These are phyloP conservation scores for Drosophila quinaria DNA, from an alignment of 2,888 invertebrate species.

Conservation along the genomic window DNA sequence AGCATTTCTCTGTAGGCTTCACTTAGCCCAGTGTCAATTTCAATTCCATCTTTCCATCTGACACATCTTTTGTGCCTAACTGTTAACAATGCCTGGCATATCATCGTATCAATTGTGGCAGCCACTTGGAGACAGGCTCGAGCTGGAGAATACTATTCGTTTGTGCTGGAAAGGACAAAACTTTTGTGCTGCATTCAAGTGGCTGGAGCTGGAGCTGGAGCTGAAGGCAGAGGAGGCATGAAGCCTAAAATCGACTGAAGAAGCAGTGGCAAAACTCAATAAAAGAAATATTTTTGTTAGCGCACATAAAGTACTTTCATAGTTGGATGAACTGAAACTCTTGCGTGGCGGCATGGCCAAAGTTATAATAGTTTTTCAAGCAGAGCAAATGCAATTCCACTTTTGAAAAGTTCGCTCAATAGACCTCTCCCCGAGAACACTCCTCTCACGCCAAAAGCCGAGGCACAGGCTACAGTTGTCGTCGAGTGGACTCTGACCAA, in stretches of 20 bases:
- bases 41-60: conserved; percentile 27
- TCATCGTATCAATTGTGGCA: conserved; percentile 63
- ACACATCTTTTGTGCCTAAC: conserved; percentile 46
- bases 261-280: conserved; percentile 65
- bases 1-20: conserved; percentile 46
- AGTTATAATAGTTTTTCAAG: conserved; percentile 79
- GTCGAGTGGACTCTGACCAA: conserved; percentile 69
- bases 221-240: not conserved
- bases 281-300: conserved; percentile 81
- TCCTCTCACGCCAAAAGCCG: not conserved
- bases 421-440: conserved; percentile 16
- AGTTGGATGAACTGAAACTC: conserved; percentile 73
- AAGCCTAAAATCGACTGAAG: conserved; percentile 61
- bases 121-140: conserved; percentile 41
- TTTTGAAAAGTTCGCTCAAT: conserved; percentile 71
- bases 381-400: conserved; percentile 80
- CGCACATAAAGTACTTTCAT: conserved; percentile 79
- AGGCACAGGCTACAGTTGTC: conserved; percentile 52
- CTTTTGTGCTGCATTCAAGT: conserved; percentile 50
- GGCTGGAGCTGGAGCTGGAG: conserved; percentile 17
- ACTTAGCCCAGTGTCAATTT: conserved; percentile 35
- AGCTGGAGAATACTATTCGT: conserved; percentile 14
- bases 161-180: conserved; percentile 44
- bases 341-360: conserved; percentile 58
- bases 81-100: conserved; percentile 62